A percentile compares a stretch with the other conserved stretches of the same genome.
These are phyloP conservation scores for Zonitis immaculata DNA, from an alignment of 2,888 invertebrate genomes.

Conservation along the genomic window DNA sequence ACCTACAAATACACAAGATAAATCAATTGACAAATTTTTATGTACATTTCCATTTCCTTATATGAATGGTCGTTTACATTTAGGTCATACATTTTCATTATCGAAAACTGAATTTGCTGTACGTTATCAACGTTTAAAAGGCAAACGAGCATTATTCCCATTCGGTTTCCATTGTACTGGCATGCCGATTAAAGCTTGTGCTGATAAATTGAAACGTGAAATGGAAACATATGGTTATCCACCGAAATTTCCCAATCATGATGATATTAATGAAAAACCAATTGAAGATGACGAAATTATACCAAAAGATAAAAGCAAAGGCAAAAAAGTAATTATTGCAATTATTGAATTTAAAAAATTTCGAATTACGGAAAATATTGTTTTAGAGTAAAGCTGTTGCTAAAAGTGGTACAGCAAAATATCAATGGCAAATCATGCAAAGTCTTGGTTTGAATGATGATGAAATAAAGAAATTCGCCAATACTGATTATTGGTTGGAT, in stretches of 20 bases:
- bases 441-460: constrained; percentile 83
- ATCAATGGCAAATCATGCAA: constrained; percentile 99
- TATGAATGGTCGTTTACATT: constrained; percentile 97
- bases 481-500: constrained; percentile 89
- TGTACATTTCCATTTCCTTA: constrained; percentile 98
- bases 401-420: constrained; percentile 83
- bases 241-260: constrained; percentile 76
- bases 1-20: constrained; percentile 55
- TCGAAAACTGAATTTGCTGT: constrained; percentile 97
- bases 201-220: constrained; percentile 94
- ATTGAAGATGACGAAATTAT: constrained; percentile 56
- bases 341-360: neutral
- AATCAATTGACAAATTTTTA: constrained; percentile 75
- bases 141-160: constrained; percentile 88
- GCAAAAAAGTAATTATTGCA: constrained; percentile 65
- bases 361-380: constrained; percentile 1
- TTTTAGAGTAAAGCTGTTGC: constrained; percentile 88
- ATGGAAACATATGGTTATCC: constrained; percentile 89
- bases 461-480: constrained; percentile 90
- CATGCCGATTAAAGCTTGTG: constrained; percentile 99
- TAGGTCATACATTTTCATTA: constrained; percentile 95
- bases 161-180: constrained; percentile 99
- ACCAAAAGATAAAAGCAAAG: constrained; percentile 82
- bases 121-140: constrained; percentile 87
- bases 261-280: constrained; percentile 37